These are phyloP conservation scores for Merluccius polli DNA, from an alignment of 2,797 vertebrate genomes.

Conservation along the genomic window DNA sequence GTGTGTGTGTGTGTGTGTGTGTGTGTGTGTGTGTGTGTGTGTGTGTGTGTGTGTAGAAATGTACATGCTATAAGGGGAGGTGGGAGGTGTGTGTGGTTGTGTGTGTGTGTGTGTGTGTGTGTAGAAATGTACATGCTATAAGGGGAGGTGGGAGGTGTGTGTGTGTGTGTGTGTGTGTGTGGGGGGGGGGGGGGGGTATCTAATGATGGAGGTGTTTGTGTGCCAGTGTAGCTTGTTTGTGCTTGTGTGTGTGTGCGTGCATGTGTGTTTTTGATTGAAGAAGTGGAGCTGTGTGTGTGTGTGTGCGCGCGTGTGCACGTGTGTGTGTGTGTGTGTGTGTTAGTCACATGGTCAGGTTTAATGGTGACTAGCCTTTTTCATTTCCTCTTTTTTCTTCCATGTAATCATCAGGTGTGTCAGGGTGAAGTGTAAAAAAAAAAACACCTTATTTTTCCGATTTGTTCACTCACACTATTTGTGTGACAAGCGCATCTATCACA, in stretches of 20 bases:
- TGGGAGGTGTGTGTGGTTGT: too few species aligned
- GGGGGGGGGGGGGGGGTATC: too few species aligned
- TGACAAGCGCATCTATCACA: neutral
- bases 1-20: slow-evolving; percentile 27
- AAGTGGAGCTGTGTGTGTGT: slow-evolving; percentile 31
- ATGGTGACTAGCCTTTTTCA: slow-evolving; percentile 51
- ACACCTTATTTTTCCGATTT: neutral
- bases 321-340: slow-evolving; percentile 23
- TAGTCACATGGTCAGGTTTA: slow-evolving; percentile 37
- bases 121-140: too few species aligned
- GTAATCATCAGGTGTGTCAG: slow-evolving; percentile 36
- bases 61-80: neutral
- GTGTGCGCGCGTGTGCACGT: slow-evolving; percentile 23
- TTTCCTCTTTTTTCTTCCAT: slow-evolving; percentile 45
- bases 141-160: too few species aligned
- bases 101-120: neutral
- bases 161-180: slow-evolving; percentile 1
- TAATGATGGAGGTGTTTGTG: too few species aligned
- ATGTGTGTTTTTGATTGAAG: slow-evolving; percentile 13
- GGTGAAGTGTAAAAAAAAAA: neutral
- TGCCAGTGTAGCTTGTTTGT: too few species aligned
- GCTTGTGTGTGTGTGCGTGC: slow-evolving; percentile 2
- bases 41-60: slow-evolving; percentile 16
- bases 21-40: slow-evolving; percentile 26
- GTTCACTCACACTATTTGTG: neutral